Evolutionary conservation across 2,113 vertebrate species (phyloP).

Genomic region (Protobothrops flavoviridis): DNA sequence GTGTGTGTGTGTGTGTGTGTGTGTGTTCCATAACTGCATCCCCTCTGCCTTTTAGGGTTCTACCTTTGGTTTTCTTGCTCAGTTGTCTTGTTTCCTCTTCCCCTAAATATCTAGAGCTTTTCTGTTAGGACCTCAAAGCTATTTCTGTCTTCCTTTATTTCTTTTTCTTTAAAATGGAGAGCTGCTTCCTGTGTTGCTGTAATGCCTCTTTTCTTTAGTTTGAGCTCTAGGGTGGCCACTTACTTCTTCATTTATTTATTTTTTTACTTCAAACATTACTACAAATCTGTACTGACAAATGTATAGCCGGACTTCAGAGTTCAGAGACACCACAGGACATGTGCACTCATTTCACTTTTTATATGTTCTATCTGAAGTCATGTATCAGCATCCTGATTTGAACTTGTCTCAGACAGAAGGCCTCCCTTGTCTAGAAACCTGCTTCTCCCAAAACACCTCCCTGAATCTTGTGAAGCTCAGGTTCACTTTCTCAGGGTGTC

Average conservation of each 20-base stretch:
- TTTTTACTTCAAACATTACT: neutral
- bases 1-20: neutral
- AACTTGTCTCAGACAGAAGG: neutral
- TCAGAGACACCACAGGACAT: neutral
- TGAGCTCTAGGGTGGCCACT: neutral
- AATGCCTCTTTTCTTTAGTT: neutral
- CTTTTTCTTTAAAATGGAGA: neutral
- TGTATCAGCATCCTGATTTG: neutral
- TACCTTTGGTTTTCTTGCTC: neutral
- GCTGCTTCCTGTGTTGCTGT: neutral
- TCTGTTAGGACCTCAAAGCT: neutral
- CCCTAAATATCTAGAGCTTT: neutral
- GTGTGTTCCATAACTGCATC: neutral
- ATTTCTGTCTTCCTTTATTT: neutral
- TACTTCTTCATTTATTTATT: neutral
- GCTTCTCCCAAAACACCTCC: neutral
- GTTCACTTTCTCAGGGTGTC: neutral
- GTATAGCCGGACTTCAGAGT: neutral
- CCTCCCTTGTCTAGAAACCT: neutral
- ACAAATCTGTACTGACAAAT: neutral
- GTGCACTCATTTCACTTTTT: neutral
- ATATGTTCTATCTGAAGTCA: neutral
- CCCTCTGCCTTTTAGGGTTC: neutral
- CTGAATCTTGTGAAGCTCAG: neutral
- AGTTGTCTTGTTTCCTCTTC: neutral